Base-by-base conservation (phyloP, 2,797 vertebrate species). In the Etheostoma nigrum region DNA sequence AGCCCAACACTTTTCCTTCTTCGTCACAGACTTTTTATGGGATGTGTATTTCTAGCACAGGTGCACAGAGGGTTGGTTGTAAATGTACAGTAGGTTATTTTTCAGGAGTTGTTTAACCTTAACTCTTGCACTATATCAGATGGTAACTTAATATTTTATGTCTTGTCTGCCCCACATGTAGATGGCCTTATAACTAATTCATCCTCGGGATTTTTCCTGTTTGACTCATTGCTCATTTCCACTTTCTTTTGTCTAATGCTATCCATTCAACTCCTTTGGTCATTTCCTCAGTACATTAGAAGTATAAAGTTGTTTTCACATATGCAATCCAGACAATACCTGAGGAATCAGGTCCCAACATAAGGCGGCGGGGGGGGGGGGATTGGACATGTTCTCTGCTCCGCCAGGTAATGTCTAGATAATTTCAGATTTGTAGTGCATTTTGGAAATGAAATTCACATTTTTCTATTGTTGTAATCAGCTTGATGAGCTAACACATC, bases 121-220 rank as follows among this genome's bases (percentile, higher is more conserved):
- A 89, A 86, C 76, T 88, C 83, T 77, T 74, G 52, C 76, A 70
- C 88, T 86, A 48, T 77, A 76, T 90, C 75, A 81, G 83, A 91
- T 85, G 79, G 78, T 76, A 47, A 86, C 79, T 94, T 84, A 93
- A 95, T 94, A 95, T 95, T 95, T 94, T 15, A 94, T 91, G 81
- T 77, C 83, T 92, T 36, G 85, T 85, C 92, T 93, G 91, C 89
- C 89, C 88, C 89, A 89, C 86, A 92, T 93, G 91, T 91, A 90
- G 87, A 93, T 88, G 87, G 78, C 78, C 67, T 93, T 88, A 95
- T 95, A 76, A 95, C 86, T 95, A 85, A 95, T 94, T 95, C 70
- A 95, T 93, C 74, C 75, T 65, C 44, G 86, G 89, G 90, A 90
- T 85, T 89, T 93, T 92, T 79, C 87, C 68, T 67, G 47, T 85